Conservation (phyloP, 2,797 vertebrate species). For the Neosalanx taihuensis region DNA sequence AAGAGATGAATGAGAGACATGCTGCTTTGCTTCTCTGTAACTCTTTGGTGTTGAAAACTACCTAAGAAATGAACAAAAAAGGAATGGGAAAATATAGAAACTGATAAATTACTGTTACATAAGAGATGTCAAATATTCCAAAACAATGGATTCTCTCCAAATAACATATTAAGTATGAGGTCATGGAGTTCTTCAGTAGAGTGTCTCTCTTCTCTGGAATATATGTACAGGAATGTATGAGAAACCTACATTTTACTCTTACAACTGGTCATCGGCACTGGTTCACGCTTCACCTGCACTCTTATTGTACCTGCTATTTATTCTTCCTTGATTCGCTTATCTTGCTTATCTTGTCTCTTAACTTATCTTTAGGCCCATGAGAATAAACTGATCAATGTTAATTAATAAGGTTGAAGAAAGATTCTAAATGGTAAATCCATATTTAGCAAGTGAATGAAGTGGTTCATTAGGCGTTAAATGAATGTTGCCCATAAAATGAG, state of each 20-base stretch:
- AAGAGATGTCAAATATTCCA: neutral
- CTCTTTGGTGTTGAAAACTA: conserved; percentile 7
- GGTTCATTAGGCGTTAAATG: conserved; percentile 1
- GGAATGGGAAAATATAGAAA: neutral
- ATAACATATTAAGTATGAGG: neutral
- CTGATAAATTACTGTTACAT: neutral
- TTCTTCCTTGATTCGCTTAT: neutral
- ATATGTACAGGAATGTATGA: too few relatives aligned
- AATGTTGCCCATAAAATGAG: neutral
- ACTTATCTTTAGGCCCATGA: neutral
- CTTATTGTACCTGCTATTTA: too few relatives aligned
- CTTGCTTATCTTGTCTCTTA: neutral
- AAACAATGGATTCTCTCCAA: neutral
- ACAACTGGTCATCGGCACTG: too few relatives aligned
- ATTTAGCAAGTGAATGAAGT: conserved; percentile 2
- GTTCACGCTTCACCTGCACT: too few relatives aligned
- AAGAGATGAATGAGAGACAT: conserved; percentile 42
- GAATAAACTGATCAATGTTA: neutral
- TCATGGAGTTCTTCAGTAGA: too few relatives aligned
- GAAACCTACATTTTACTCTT: too few relatives aligned
- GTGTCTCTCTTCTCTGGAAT: too few relatives aligned
- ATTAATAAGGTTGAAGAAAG: too few relatives aligned
- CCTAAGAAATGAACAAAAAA: neutral
- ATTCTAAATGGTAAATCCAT: neutral
- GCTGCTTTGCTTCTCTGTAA: conserved; percentile 35